A percentile compares a stretch with the other conserved stretches of the same genome.
Evolutionary conservation across 2,113 vertebrate genomes (phyloP).

Genomic region (Odobenus rosmarus): DNA sequence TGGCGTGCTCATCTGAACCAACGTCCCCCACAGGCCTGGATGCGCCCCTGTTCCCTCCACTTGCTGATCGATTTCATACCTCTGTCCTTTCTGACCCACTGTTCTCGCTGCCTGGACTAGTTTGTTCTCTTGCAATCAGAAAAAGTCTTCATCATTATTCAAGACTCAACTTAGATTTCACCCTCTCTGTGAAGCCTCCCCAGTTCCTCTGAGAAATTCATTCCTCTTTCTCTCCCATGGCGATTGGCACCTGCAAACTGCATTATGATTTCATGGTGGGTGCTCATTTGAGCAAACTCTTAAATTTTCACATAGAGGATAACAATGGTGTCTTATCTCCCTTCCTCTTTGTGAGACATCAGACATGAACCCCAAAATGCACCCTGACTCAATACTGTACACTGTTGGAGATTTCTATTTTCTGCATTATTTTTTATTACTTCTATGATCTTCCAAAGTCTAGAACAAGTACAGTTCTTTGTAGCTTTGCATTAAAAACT

Average conservation of each 20-base stretch:
- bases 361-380: background rate
- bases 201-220: background rate
- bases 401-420: background rate
- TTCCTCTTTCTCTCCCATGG: background rate
- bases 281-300: background rate
- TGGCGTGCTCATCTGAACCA: rapidly evolving
- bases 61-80: no score
- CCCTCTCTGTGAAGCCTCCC: background rate
- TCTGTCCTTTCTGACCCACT: background rate
- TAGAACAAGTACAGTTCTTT: background rate
- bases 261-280: background rate
- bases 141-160: background rate
- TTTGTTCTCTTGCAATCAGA: background rate
- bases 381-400: background rate
- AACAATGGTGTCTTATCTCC: background rate
- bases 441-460: background rate
- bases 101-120: background rate
- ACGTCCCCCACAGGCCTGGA: rapidly evolving
- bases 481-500: background rate
- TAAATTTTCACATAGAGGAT: background rate
- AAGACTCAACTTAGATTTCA: background rate
- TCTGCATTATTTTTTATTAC: background rate
- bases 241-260: background rate
- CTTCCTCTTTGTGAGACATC: background rate
- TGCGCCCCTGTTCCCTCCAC: background rate